These are phyloP conservation scores for Scrobipalpa costella DNA, from an alignment of 2,888 invertebrate species.

Conservation along the genomic window DNA sequence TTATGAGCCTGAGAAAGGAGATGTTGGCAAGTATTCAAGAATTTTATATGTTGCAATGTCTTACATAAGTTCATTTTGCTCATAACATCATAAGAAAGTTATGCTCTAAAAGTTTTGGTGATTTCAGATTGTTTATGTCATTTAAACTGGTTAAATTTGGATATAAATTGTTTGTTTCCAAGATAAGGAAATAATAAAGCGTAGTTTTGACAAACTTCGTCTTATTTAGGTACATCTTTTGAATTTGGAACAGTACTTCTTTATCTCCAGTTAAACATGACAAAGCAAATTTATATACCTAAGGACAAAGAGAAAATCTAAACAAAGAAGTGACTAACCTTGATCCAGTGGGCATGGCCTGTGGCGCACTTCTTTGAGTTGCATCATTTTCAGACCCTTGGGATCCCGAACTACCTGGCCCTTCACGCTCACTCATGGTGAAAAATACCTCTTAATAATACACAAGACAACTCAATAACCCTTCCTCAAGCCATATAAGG, in stretches of 20 bases:
- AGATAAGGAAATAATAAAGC: no score
- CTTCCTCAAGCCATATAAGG: conserved; percentile 66
- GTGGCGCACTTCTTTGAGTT: conserved; percentile 50
- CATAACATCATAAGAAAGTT: not conserved
- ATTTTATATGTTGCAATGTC: not conserved
- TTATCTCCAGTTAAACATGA: not conserved
- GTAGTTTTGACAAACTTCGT: no score
- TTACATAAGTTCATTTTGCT: not conserved
- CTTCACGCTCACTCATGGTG: conserved; percentile 67
- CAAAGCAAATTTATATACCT: not conserved
- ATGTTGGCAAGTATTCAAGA: not conserved
- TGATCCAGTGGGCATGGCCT: conserved; percentile 63
- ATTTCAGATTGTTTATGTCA: not conserved
- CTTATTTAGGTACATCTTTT: not conserved
- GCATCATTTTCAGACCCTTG: conserved; percentile 54
- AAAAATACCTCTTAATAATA: conserved; percentile 48
- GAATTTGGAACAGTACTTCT: not conserved
- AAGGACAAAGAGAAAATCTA: conserved; percentile 10
- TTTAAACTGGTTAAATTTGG: no score
- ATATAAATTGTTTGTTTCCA: no score
- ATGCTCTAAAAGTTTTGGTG: not conserved
- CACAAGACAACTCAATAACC: conserved; percentile 38
- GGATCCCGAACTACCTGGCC: conserved; percentile 55
- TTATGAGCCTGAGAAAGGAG: no score
- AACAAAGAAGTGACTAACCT: conserved; percentile 46